phyloP scores from a whole-genome alignment of 1,140 invertebrate genomes.

The Drosophila grimshawi region DNA sequence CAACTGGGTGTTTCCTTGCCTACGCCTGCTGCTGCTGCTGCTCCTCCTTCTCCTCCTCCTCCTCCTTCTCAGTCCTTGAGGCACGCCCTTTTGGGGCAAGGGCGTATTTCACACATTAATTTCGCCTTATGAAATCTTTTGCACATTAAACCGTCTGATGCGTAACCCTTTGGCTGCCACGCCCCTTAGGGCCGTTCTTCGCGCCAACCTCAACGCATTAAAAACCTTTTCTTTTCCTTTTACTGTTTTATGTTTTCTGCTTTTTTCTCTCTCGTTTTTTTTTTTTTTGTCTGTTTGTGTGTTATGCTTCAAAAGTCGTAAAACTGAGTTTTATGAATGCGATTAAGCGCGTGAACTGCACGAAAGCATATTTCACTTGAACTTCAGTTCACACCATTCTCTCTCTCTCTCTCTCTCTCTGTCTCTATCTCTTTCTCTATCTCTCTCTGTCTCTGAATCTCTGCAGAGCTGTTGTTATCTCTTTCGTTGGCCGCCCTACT shows the following conservation, averaged over 20 bases:
- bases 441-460: background rate
- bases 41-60: background rate
- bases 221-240: conserved; percentile 54
- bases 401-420: conserved; percentile 1
- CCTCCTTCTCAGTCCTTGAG: background rate
- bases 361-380: conserved; percentile 72
- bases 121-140: conserved; percentile 64
- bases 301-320: conserved; percentile 74
- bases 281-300: conserved; percentile 15
- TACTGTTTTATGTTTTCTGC: conserved; percentile 2
- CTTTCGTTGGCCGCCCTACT: conserved; percentile 46
- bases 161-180: conserved; percentile 33
- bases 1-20: background rate
- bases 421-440: conserved; percentile 10
- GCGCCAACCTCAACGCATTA: conserved; percentile 48
- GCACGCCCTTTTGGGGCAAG: conserved; percentile 14
- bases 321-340: conserved; percentile 80
- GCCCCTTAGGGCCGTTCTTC: background rate
- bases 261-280: background rate
- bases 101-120: conserved; percentile 44
- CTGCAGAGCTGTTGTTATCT: background rate
- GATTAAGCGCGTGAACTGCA: conserved; percentile 80
- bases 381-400: conserved; percentile 25
- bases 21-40: background rate
- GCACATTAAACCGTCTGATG: conserved; percentile 54